A percentile compares a stretch with the other conserved stretches of the same genome.
Evolutionary conservation across 2,797 vertebrate genomes (phyloP).

Genomic region (Halcyon badia): DNA sequence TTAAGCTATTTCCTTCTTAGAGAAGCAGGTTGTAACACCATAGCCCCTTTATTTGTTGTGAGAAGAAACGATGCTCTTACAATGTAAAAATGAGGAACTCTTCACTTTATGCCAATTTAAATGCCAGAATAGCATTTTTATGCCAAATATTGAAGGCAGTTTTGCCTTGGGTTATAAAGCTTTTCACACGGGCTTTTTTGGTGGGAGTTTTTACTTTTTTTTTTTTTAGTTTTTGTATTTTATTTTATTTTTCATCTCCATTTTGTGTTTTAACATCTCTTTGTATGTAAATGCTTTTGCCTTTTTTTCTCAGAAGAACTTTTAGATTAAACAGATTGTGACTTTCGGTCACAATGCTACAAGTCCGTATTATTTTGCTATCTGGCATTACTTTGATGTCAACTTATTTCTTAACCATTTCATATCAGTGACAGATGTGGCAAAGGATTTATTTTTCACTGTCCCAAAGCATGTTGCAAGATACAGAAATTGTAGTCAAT

Average conservation of each 20-base stretch:
- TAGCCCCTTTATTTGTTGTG: background rate
- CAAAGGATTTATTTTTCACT: background rate
- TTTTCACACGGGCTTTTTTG: background rate
- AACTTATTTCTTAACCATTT: background rate
- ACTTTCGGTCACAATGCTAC: background rate
- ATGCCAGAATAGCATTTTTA: background rate
- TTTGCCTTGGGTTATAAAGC: background rate
- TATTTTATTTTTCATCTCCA: background rate
- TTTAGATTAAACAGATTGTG: background rate
- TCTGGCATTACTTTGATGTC: background rate
- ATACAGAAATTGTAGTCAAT: background rate
- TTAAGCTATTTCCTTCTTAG: background rate
- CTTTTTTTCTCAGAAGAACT: background rate
- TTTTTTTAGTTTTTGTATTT: background rate
- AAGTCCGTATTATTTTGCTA: background rate
- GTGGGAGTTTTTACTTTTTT: background rate
- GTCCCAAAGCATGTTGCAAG: background rate
- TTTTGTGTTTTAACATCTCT: background rate
- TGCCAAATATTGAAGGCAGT: background rate
- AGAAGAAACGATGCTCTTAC: background rate
- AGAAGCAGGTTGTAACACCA: background rate
- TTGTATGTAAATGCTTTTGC: background rate
- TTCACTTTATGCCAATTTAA: background rate
- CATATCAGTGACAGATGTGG: fast-evolving
- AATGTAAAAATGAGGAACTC: background rate